Evolutionary conservation across 2,797 vertebrate species (phyloP), one percentile per base, ranked within the genome.

Genomic region (Silurus aristotelis): DNA sequence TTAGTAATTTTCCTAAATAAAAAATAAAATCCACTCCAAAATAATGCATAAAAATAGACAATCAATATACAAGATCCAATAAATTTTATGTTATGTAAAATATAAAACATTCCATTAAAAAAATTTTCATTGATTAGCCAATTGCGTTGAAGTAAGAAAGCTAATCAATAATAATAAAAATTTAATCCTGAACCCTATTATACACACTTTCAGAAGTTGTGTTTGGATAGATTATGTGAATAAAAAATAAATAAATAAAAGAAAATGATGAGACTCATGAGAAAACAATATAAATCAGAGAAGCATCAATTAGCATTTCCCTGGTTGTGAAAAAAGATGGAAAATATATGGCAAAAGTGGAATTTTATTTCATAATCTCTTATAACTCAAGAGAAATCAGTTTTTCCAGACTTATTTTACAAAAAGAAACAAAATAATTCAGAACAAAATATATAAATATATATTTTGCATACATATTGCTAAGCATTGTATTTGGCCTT

Each of bases 391-490:
- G 55, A 58, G 20, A 31, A 55, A 76, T 14, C n/a, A 27, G 55
- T 31, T 27, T 76, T 5, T 3, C 25, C 52, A 76, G 25, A 56
- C n/a, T 15, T 43, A 46, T 43, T 78, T 78, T 78, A 79, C 56
- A 79, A 79, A 79, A 77, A 78, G 38, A 10, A 56, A 17, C 61
- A 77, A 63, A 63, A n/a, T 58, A 63, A 63, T 43, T 61, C 10
- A 61, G 12, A 61, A 61, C 19, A 61, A 77, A 60, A 58, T 76
- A 75, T 56, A 77, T 77, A 19, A 38, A 61, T 61, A 43, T 79
- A 22, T 13, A 60, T 60, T 31, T 60, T 76, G 25, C 70, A 14
- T 22, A 72, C 58, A 38, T 61, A 13, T 60, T 3, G 13, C 17
- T 20, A 25, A 73, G 22, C 13, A 19, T 76, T 55, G 55, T 58